Conservation (phyloP, 2,113 vertebrate species). For the Ranitomeya variabilis region DNA sequence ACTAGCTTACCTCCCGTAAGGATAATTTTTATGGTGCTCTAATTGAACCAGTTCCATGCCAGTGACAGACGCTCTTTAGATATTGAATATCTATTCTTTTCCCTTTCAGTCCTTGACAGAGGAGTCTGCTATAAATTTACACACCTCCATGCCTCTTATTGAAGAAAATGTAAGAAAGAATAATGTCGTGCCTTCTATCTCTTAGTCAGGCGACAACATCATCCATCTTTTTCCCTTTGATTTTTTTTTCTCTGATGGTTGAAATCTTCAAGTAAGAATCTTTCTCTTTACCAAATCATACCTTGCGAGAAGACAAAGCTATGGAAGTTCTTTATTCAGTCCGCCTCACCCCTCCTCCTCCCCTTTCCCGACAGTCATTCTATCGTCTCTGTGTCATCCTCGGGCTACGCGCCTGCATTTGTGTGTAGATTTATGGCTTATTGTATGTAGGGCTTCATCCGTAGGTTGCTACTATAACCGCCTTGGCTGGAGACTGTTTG, state of each 20-base stretch:
- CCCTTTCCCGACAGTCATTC: slow-evolving; percentile 67
- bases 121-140: slow-evolving; percentile 20
- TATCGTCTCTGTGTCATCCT: slow-evolving; percentile 70
- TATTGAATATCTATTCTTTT: slow-evolving; percentile 42
- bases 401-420: slow-evolving; percentile 78
- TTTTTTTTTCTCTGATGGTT: slow-evolving; percentile 57
- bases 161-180: slow-evolving; percentile 47
- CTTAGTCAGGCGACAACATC: slow-evolving; percentile 27
- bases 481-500: slow-evolving; percentile 91
- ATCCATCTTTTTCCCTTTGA: slow-evolving; percentile 56
- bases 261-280: slow-evolving; percentile 46
- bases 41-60: neutral
- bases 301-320: slow-evolving; percentile 48
- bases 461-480: slow-evolving; percentile 92
- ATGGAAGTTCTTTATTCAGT: slow-evolving; percentile 62
- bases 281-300: slow-evolving; percentile 62
- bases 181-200: slow-evolving; percentile 53
- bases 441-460: slow-evolving; percentile 98
- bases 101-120: slow-evolving; percentile 28
- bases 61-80: slow-evolving; percentile 7
- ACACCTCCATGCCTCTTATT: slow-evolving; percentile 38
- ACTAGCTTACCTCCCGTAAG: neutral
- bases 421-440: slow-evolving; percentile 92
- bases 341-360: slow-evolving; percentile 62
- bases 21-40: neutral